Evolutionary conservation across 2,888 invertebrate genomes (phyloP), one percentile per base, ranked within the genome.

Genomic region (Carpatolechia fugitivella): DNA sequence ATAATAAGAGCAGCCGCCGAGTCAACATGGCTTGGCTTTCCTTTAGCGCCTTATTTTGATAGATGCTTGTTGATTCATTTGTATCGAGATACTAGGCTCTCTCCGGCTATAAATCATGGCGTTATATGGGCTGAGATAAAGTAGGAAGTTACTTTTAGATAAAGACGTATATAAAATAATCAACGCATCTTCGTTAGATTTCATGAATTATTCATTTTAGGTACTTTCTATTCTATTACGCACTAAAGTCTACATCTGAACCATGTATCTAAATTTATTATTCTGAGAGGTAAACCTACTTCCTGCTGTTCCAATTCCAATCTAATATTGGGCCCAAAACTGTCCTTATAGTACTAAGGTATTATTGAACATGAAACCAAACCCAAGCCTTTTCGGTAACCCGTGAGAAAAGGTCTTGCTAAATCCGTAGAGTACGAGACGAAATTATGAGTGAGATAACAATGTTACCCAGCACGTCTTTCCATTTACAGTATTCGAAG

Each of bases 361-460:
- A 11, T 67, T 66, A 70, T 66, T 68, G 69, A 60, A 64, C 62
- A 57, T 64, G 60, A 68, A 66, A 66, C 65, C 65, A 58, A 59
- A 62, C 54, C 64, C 62, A 61, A 64, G 63, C 65, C 70, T 75
- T 71, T 74, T 71, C 74, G 24, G 24, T 24, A 24, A 24, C 72
- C 68, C 70, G 64, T 68, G 72, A 74, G 74, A 79, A 80, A 73
- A 70, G 76, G 67, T 79, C 76, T 74, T 69, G 69, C 72, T 72
- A 81, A 83, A 82, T 74, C 80, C 81, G 67, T 71, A 66, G 72
- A 74, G 72, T 77, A 75, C 68, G 70, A 76, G 75, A 80, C 74
- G 81, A 83, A 82, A 82, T 82, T 83, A 84, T 81, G 82, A 80
- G 76, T 78, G 77, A 70, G 78, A 85, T 81, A 81, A 77, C 72